Evolutionary conservation across 2,113 vertebrate species (phyloP).

Genomic region (Myanophis thanlyinensis): DNA sequence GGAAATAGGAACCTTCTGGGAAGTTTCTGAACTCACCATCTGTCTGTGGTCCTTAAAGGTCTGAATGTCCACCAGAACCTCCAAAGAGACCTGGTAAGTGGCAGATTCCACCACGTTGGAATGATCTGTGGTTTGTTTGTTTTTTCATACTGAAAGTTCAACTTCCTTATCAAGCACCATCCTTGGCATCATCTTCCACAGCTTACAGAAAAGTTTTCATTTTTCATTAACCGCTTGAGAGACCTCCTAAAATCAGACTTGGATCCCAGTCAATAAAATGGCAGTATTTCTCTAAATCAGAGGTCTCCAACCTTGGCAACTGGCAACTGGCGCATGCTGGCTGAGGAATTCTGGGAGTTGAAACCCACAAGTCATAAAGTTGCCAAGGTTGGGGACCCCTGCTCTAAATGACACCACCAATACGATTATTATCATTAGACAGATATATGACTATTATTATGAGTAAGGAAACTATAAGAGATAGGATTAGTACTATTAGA

Average conservation of each 20-base stretch:
- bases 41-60: not conserved
- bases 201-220: not conserved
- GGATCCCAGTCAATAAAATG: not conserved
- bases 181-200: not conserved
- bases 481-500: too few relatives aligned
- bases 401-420: too few relatives aligned
- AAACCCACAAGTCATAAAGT: too few relatives aligned
- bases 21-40: too few relatives aligned
- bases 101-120: too few relatives aligned
- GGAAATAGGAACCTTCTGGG: not conserved
- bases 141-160: not conserved
- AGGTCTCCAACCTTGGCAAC: too few relatives aligned
- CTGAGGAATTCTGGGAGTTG: too few relatives aligned
- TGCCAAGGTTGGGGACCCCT: too few relatives aligned
- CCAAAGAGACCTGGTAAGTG: slow-evolving; percentile 17
- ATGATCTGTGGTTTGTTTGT: not conserved
- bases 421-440: too few relatives aligned
- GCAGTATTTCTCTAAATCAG: not conserved
- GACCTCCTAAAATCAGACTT: not conserved
- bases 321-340: too few relatives aligned
- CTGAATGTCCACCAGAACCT: not conserved
- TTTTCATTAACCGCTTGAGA: not conserved
- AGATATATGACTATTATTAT: too few relatives aligned
- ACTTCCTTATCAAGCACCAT: not conserved
- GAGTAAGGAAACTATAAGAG: too few relatives aligned